Evolutionary conservation across 2,888 invertebrate species (phyloP), one percentile per base, ranked within the genome.

Genomic region (Crossocerus cetratus): DNA sequence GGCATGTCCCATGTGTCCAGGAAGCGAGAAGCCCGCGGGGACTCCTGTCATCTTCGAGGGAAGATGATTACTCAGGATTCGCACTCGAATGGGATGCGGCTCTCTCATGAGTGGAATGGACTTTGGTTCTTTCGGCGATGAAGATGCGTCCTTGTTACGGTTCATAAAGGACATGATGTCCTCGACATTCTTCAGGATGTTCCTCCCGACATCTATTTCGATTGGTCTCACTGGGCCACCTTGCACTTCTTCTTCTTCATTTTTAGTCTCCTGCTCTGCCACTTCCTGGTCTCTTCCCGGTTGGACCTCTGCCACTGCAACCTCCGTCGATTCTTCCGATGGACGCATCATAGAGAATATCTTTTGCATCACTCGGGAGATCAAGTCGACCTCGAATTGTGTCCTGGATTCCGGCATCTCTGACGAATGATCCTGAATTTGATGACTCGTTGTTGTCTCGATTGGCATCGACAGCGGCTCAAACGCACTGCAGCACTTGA

Each of bases 401-500:
- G 18, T 5, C 2, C 8, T 55, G 8, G 5, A 4, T 16, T 21
- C 32, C 13, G 8, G 42, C 2, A 43, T 14, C 8, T n/a, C 13
- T 13, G 53, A 23, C n/a, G 21, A 53, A 54, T 53, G 14, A n/a
- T 21, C 4, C 32, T 21, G 3, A 5, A 14, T 55, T 44, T 5
- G 59, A 14, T 3, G 32, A 13, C 8, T 18, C 18, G 2, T 3
- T 32, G 13, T 3, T 45, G 16, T 45, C 11, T 45, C 3, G 45
- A n/a, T 14, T 45, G n/a, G 13, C n/a, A n/a, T n/a, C n/a, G n/a
- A n/a, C n/a, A n/a, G n/a, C 11, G 23, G 3, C 45, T 45, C 45
- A 3, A 8, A 14, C 16, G 45, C n/a, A 45, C 16, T 61, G 57
- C 65, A 66, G 32, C 58, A 75, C 56, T 55, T 72, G 3, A 65